phyloP scores from a whole-genome alignment of 2,888 invertebrate genomes.

The Odontomyia ornata region DNA sequence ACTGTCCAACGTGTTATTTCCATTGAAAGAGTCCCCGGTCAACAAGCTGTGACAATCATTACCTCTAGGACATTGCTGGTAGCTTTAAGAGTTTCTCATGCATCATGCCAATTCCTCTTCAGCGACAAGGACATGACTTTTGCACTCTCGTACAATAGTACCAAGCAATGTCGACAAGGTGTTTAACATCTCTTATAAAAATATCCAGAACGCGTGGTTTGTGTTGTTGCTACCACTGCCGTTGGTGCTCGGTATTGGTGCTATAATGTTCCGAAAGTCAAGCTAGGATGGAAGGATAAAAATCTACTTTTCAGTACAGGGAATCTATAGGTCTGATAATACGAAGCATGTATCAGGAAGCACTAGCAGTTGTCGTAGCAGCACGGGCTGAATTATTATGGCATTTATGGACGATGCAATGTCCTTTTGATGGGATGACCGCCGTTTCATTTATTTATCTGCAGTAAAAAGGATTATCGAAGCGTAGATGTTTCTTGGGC shows the following conservation, averaged over 20 bases:
- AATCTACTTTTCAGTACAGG: conserved; percentile 41
- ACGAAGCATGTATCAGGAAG: neutral
- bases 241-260: too few relatives aligned
- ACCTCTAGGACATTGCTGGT: neutral
- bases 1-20: neutral
- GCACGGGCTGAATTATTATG: conserved; percentile 47
- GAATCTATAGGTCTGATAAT: conserved; percentile 18
- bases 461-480: conserved; percentile 50
- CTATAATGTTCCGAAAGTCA: neutral
- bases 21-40: conserved; percentile 7
- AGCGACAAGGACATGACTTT: neutral
- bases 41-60: conserved; percentile 16
- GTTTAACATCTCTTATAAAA: conserved; percentile 13
- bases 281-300: conserved; percentile 22
- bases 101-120: neutral
- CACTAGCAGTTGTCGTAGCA: neutral
- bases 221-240: neutral
- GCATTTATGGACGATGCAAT: conserved; percentile 51
- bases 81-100: conserved; percentile 8
- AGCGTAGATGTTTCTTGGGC: conserved; percentile 40
- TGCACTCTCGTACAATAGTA: neutral
- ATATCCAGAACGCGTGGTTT: conserved; percentile 15
- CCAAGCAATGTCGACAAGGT: conserved; percentile 25
- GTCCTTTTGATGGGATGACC: conserved; percentile 47
- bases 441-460: conserved; percentile 49